Conservation (phyloP, 2,113 vertebrate species). For the Heterotis niloticus region DNA sequence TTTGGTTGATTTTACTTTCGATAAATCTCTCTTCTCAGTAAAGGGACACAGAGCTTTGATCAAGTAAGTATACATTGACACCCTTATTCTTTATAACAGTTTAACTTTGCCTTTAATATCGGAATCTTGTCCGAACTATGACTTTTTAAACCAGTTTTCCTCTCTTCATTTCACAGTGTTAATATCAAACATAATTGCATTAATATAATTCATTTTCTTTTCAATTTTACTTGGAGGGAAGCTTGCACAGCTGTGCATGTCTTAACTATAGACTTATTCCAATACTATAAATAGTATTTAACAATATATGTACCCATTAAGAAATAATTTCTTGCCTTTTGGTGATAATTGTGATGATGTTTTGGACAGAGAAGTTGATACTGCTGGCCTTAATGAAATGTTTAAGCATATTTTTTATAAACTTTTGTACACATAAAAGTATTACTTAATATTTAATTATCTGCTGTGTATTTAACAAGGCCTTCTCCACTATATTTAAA, state of each 20-base stretch:
- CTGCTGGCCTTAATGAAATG: slow-evolving; percentile 12
- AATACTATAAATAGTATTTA: background rate
- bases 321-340: background rate
- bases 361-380: slow-evolving; percentile 15
- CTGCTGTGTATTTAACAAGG: slow-evolving; percentile 26
- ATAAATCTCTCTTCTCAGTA: too few species aligned
- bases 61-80: background rate
- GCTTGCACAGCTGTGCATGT: background rate
- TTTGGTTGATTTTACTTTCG: too few species aligned
- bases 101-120: background rate
- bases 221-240: slow-evolving; percentile 13
- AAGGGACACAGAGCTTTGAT: too few species aligned
- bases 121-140: background rate
- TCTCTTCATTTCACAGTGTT: background rate
- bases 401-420: slow-evolving; percentile 31
- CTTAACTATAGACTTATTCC: slow-evolving; percentile 11
- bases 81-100: background rate
- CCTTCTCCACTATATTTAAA: slow-evolving; percentile 20
- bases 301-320: background rate
- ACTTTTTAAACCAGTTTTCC: background rate
- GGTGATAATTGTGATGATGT: slow-evolving; percentile 4
- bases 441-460: slow-evolving; percentile 30
- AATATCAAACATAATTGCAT: slow-evolving; percentile 1
- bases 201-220: slow-evolving; percentile 11
- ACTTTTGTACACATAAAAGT: slow-evolving; percentile 26